Evolutionary conservation across 2,888 invertebrate species (phyloP).

Genomic region (Lepidocyrtinus sp.): DNA sequence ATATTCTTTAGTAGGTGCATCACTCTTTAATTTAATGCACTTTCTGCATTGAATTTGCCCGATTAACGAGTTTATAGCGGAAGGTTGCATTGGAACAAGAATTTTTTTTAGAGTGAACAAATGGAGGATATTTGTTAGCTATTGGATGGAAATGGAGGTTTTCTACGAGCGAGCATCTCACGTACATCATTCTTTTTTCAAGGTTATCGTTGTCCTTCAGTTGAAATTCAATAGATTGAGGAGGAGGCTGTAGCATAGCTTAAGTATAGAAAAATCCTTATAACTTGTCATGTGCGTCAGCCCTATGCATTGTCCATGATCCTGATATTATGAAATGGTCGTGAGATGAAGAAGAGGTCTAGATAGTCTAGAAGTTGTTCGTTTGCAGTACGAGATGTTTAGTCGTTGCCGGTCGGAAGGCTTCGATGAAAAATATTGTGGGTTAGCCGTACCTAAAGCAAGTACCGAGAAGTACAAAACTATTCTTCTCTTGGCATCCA

Average conservation of each 20-base stretch:
- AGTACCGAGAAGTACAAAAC: no score
- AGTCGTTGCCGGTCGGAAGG: background rate
- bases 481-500: no score
- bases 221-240: conserved; percentile 27
- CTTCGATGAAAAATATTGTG: background rate
- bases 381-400: background rate
- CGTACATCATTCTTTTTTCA: conserved; percentile 30
- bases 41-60: background rate
- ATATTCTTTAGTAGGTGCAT: no score
- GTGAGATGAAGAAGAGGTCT: no score
- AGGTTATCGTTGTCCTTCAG: conserved; percentile 52
- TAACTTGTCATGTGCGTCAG: no score
- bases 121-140: background rate
- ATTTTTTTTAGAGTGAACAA: no score
- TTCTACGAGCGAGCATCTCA: background rate
- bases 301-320: no score
- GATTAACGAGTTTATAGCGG: background rate
- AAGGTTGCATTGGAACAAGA: background rate
- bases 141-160: background rate
- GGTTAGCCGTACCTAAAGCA: no score
- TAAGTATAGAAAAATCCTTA: no score
- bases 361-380: no score
- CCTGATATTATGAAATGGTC: no score
- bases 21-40: no score
- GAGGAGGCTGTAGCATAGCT: conserved; percentile 27